A percentile compares a stretch with the other conserved stretches of the same genome.
Conservation (phyloP, 2,888 invertebrate species). For the Pseudoips prasinana region DNA sequence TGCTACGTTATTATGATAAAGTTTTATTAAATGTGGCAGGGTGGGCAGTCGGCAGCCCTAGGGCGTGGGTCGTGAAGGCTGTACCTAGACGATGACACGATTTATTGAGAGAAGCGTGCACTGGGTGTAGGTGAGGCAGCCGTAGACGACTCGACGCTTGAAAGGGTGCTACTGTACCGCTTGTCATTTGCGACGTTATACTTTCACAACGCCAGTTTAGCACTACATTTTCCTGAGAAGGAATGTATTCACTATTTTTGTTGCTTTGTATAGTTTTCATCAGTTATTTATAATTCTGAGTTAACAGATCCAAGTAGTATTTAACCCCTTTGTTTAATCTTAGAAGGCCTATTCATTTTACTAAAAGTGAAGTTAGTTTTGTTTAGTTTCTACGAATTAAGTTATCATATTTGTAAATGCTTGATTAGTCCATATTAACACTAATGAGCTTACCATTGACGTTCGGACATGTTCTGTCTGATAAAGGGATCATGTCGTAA, state of each 20-base stretch:
- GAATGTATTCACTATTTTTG: not conserved
- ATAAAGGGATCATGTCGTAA: slow-evolving; percentile 30
- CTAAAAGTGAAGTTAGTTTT: slow-evolving; percentile 3
- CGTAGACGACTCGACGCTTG: slow-evolving; percentile 13
- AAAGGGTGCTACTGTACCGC: slow-evolving; percentile 6
- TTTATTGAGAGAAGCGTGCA: slow-evolving; percentile 32
- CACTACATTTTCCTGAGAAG: slow-evolving; percentile 3
- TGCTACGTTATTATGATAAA: slow-evolving; percentile 25
- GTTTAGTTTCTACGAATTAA: no score
- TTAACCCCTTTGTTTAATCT: no score
- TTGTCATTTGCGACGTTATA: slow-evolving; percentile 11
- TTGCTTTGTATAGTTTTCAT: not conserved
- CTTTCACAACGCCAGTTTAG: slow-evolving; percentile 3
- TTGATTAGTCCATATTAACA: no score
- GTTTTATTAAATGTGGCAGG: slow-evolving; percentile 22
- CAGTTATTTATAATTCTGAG: no score
- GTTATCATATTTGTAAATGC: no score
- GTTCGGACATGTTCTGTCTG: slow-evolving; percentile 19
- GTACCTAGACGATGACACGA: slow-evolving; percentile 27
- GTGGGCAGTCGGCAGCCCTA: slow-evolving; percentile 19
- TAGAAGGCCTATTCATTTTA: no score
- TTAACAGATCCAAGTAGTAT: no score
- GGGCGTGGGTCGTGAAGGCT: slow-evolving; percentile 22
- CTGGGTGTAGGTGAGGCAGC: slow-evolving; percentile 22
- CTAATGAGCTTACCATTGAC: slow-evolving; percentile 6